Base-by-base conservation (phyloP, 2,888 invertebrate species). In the Steromphala cineraria region DNA sequence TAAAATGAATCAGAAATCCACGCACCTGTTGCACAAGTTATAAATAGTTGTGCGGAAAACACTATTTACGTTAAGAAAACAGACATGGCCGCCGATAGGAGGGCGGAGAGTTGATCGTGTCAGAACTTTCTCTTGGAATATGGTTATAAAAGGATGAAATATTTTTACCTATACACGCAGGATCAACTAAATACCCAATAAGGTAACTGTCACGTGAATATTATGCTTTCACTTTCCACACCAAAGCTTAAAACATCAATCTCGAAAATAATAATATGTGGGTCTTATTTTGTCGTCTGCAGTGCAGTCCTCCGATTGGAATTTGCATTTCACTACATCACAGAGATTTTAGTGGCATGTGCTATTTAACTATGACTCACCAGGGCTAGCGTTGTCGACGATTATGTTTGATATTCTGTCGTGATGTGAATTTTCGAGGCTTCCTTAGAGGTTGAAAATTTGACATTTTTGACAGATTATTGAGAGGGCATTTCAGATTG, bases 201-300 rank as follows among this genome's bases (percentile, higher is more conserved):
- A 71, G 71, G 71, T 71, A 71, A 15, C 8, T 31, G 13, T 19
- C 0, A 0, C 13, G 19, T 71, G 28, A 10, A 71, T 31, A 71
- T 31, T 71, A 40, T 7, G 56, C 7, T 56, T 8, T 56, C 5
- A 56, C 3, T n/a, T 2, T n/a, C 21, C 24, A 19, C 5, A 56
- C 7, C 13, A 7, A n/a, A 8, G 5, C 1, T 4, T 17, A 36
- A 40, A 17, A 40, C 36, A 36, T n/a, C 36, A 17, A 19, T 71
- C 40, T 31, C 17, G n/a, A 71, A 71, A 71, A 40, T 71, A 71
- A 71, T 71, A 62, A 62, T 71, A 71, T 71, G 71, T 40, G 71
- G 71, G 71, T 62, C 62, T 62, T 21, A 71, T 36, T 71, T 71
- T 71, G 71, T 71, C 71, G 71, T 71, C 71, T 71, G 71, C 71